Evolutionary conservation across 2,888 invertebrate species (phyloP), one percentile per base, ranked within the genome.

Genomic region (Steromphala cineraria): DNA sequence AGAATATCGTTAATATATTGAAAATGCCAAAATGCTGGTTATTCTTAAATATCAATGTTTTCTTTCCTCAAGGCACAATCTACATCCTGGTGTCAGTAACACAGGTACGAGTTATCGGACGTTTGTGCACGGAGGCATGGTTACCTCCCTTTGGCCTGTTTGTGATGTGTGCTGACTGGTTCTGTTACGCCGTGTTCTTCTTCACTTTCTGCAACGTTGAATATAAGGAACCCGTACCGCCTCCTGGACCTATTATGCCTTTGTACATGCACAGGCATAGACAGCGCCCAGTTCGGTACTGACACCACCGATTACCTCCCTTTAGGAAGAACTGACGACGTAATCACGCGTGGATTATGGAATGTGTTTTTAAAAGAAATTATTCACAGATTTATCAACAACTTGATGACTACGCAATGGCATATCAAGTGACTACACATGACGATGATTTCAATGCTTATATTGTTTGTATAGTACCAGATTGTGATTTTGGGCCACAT

Each of bases 111-210:
- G 79, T 71, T 15, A 53, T 84, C 40, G 82, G 81, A 55, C 36
- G 74, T 52, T 78, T 84, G 19, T 84, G 83, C 17, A 78, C 79
- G 0, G 67, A 82, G 19, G 10, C 80, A 2, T 84, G 83, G 83
- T 31, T 84, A 21, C 80, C 80, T 15, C 75, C 80, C n/a, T 75
- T 81, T 53, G 79, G 62, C 1, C 24, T 84, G 13, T 55, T 19
- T 13, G 40, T 71, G 21, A 36, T 84, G 19, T 74, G 55, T 67
- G 46, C 53, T 7, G 79, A 82, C 67, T 84, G 83, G 83, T 21
- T 82, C 28, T 19, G 76, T 13, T 77, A 78, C 67, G 28, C 53
- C 13, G 17, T 80, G 62, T 81, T 84, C 81, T 67, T 56, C 31
- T 77, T 82, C 74, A 77, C 81, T 5, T 82, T 84, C 79, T 84